A percentile compares a stretch with the other conserved stretches of the same genome.
phyloP scores from a whole-genome alignment of 2,113 vertebrate genomes.

The Ailurus styani region DNA sequence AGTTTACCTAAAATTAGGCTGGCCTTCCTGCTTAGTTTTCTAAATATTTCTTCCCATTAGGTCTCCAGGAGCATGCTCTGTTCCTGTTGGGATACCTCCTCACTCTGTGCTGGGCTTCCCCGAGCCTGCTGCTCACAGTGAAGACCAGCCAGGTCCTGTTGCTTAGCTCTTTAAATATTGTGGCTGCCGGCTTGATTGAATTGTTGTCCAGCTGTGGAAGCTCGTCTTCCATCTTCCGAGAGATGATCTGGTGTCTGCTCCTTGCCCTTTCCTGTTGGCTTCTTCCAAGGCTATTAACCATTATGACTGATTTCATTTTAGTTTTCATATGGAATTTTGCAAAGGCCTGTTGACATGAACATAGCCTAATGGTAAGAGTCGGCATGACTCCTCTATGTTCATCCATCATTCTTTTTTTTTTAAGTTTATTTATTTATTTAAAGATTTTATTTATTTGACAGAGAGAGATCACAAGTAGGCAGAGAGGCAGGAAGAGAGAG shows the following conservation, averaged over 20 bases:
- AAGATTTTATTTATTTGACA: no score
- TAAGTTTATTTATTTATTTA: not conserved
- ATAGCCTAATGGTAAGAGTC: not conserved
- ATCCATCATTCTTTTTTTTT: not conserved
- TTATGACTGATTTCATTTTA: constrained; percentile 7
- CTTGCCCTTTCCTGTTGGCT: not conserved
- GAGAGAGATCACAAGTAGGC: no score
- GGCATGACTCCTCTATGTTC: not conserved
- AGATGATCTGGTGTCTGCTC: not conserved
- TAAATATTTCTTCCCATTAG: not conserved
- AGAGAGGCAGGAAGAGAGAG: no score
- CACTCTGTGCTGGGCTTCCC: not conserved
- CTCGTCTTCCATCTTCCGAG: not conserved
- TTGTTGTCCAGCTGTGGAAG: not conserved
- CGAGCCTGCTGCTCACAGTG: not conserved
- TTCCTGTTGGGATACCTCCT: not conserved
- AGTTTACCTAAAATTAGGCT: not conserved
- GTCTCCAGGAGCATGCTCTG: not conserved
- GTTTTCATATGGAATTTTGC: not conserved
- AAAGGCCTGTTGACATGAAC: not conserved
- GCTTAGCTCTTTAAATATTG: not conserved
- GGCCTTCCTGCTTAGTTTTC: not conserved
- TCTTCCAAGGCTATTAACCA: not conserved
- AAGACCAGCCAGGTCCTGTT: not conserved
- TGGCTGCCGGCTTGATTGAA: not conserved